These are phyloP conservation scores for Boloria selene DNA, from an alignment of 2,888 invertebrate genomes.

Conservation along the genomic window DNA sequence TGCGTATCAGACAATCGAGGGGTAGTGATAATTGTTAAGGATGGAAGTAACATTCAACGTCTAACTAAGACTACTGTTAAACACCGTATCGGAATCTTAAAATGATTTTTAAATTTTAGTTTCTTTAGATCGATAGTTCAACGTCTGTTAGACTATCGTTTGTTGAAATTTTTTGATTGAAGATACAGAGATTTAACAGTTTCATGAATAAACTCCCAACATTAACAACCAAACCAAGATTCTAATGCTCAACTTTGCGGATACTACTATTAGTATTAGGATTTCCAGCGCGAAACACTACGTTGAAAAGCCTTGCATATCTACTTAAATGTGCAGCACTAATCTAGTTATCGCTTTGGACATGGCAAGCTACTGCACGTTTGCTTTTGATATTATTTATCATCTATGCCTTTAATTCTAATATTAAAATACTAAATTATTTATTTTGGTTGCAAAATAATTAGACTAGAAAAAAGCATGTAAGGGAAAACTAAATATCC, in stretches of 20 bases:
- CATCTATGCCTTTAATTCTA: slow-evolving; percentile 12
- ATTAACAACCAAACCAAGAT: slow-evolving; percentile 57
- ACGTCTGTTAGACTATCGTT: too few relatives aligned
- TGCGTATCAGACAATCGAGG: slow-evolving; percentile 79
- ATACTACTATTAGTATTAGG: slow-evolving; percentile 54
- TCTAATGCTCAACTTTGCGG: slow-evolving; percentile 73
- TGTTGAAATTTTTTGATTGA: not conserved
- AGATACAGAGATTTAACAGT: not conserved
- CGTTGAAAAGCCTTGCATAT: slow-evolving; percentile 64
- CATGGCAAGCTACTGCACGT: slow-evolving; percentile 27
- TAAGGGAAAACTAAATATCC: slow-evolving; percentile 19
- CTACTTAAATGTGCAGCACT: slow-evolving; percentile 62
- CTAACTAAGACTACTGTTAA: not conserved
- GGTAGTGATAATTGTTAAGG: slow-evolving; percentile 52
- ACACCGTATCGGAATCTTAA: not conserved
- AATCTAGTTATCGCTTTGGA: slow-evolving; percentile 49
- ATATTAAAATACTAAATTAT: slow-evolving; percentile 17
- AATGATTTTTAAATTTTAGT: too few relatives aligned
- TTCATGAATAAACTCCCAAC: slow-evolving; percentile 50
- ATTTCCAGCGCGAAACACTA: slow-evolving; percentile 58
- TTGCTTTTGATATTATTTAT: slow-evolving; percentile 4
- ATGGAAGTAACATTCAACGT: slow-evolving; percentile 47
- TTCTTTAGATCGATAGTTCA: too few relatives aligned
- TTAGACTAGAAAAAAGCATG: slow-evolving; percentile 24
- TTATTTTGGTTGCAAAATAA: slow-evolving; percentile 22